These are phyloP conservation scores for Yponomeuta plumbellus DNA, from an alignment of 2,888 invertebrate species.

Conservation along the genomic window DNA sequence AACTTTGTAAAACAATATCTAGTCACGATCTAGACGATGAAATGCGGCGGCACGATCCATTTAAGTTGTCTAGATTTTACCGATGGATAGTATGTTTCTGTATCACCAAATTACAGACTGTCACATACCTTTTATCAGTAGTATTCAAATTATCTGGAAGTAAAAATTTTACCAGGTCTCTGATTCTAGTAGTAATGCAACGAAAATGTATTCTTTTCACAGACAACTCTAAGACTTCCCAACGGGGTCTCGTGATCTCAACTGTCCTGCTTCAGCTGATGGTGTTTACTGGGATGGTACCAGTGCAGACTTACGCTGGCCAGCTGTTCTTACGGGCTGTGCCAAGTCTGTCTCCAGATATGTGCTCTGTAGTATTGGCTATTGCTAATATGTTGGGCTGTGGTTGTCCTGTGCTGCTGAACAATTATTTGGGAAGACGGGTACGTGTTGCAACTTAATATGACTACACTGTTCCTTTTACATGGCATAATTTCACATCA, in stretches of 20 bases:
- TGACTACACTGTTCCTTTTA: no score
- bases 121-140: background rate
- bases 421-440: constrained; percentile 72
- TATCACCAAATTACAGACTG: background rate
- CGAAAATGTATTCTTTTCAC: constrained; percentile 20
- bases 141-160: background rate
- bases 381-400: constrained; percentile 61
- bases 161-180: background rate
- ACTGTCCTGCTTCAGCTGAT: constrained; percentile 27
- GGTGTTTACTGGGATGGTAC: constrained; percentile 38
- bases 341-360: constrained; percentile 53
- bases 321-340: constrained; percentile 61
- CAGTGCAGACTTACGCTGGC: constrained; percentile 47
- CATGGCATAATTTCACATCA: no score
- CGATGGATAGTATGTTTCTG: no score
- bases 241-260: constrained; percentile 30
- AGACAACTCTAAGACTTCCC: constrained; percentile 54
- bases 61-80: no score
- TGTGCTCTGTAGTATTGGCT: constrained; percentile 72
- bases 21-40: no score
- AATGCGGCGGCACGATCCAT: no score
- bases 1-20: no score
- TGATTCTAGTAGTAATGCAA: background rate
- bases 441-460: constrained; percentile 28
- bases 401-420: constrained; percentile 45